Base-by-base conservation (phyloP, 2,888 invertebrate species). In the Hermodice carunculata region DNA sequence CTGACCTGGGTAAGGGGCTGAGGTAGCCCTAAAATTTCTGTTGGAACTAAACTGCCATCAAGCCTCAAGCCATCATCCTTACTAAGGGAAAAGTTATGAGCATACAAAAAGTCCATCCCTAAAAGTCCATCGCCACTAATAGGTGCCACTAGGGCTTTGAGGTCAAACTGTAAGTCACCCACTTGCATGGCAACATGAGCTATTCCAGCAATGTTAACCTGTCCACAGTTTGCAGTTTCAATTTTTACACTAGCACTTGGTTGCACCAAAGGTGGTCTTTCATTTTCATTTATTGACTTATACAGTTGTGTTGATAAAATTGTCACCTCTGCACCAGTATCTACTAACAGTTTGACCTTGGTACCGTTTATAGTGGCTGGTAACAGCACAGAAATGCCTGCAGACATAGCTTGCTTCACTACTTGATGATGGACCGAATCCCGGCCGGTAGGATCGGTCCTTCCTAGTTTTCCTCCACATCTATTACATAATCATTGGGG, bases 61-160 rank as follows among this genome's bases (percentile, higher is more conserved):
- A 59, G 26, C 14, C 26, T 24, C 5, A 59, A 26, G 8, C 59
- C 46, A 31, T 26, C 44, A n/a, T 31, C 8, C 4, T 31, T 29
- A n/a, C 49, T 31, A 17, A 59, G 24, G 11, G 32, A 17, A 34
- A 37, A 59, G 51, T 61, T 19, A n/a, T 61, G 24, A 11, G 54
- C 24, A 37, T 49, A 57, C 29, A 63, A 37, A 32, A 63, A 63
- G 29, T 63, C 63, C 19, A 49, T 19, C 17, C 63, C 63, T 44
- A 65, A 42, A n/a, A 69, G 43, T 11, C 69, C 69, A 61, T 68
- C 61, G 29, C 64, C 67, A 8, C 49, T 29, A 29, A 64, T 67
- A 17, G 37, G 34, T 26, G 61, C 64, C 11, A 67, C 61, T 19
- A 49, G 51, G 40, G 64, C 56, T 22, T 61, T 51, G 64, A 61